Evolutionary conservation across 2,113 vertebrate genomes (phyloP).

Genomic region (Orcinus orca): DNA sequence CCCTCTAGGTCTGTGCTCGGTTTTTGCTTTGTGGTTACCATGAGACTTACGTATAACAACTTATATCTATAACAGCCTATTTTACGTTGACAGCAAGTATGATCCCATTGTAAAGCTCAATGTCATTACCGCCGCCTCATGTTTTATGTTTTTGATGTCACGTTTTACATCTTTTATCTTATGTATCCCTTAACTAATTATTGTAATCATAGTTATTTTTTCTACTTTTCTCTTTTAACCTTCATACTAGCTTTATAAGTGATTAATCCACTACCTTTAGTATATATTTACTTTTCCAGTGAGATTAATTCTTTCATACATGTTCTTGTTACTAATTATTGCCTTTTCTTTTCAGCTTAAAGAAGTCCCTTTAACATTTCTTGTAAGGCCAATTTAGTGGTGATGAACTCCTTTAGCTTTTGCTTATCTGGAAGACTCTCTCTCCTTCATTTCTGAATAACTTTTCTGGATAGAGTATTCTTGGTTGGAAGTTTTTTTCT

Average conservation of each 20-base stretch:
- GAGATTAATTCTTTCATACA: not conserved
- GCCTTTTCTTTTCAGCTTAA: not conserved
- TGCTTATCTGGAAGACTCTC: not conserved
- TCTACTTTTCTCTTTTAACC: not conserved
- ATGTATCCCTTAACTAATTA: not conserved
- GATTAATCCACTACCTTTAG: not conserved
- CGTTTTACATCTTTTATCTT: not conserved
- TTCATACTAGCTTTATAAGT: not conserved
- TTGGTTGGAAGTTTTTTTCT: not conserved
- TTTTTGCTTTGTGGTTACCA: too few relatives aligned
- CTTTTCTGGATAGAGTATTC: not conserved
- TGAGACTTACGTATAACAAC: too few relatives aligned
- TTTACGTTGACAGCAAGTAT: not conserved
- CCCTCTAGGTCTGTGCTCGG: too few relatives aligned
- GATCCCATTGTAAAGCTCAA: not conserved
- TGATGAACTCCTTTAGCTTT: not conserved
- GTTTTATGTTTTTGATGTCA: not conserved
- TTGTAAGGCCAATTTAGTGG: not conserved
- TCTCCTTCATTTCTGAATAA: not conserved
- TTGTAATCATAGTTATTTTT: not conserved
- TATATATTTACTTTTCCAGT: not conserved
- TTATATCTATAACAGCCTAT: not conserved
- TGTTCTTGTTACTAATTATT: not conserved
- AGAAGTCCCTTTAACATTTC: not conserved
- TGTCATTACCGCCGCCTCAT: not conserved